A percentile compares a stretch with the other conserved stretches of the same genome.
Evolutionary conservation across 2,888 invertebrate genomes (phyloP).

Genomic region (Ectemnius cavifrons): DNA sequence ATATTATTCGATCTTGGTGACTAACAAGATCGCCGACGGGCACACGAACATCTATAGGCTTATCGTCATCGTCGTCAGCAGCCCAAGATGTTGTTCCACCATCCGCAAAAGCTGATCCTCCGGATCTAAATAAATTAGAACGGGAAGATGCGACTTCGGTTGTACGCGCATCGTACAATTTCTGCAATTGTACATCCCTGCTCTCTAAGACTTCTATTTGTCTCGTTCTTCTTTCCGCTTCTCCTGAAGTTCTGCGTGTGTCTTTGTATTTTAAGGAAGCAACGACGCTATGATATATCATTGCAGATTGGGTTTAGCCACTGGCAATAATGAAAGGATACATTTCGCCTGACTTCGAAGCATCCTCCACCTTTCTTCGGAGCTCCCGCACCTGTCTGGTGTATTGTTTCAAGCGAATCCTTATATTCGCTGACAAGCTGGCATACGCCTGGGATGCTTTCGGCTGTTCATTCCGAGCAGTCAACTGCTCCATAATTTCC

Average conservation of each 20-base stretch:
- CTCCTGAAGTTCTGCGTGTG: constrained; percentile 80
- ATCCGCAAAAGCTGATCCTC: constrained; percentile 75
- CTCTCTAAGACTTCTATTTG: constrained; percentile 82
- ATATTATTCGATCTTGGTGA: constrained; percentile 82
- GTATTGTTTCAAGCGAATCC: constrained; percentile 82
- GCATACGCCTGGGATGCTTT: constrained; percentile 81
- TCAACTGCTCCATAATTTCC: constrained; percentile 83
- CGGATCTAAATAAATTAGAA: constrained; percentile 71
- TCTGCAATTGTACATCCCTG: constrained; percentile 81
- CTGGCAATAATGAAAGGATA: constrained; percentile 68
- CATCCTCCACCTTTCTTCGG: constrained; percentile 80
- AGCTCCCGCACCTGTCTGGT: constrained; percentile 81
- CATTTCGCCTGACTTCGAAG: constrained; percentile 78
- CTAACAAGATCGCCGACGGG: constrained; percentile 79
- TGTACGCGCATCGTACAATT: constrained; percentile 78
- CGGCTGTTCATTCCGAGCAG: constrained; percentile 79
- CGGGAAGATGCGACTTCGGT: constrained; percentile 71
- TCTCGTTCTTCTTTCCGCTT: constrained; percentile 82
- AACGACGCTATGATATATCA: constrained; percentile 28
- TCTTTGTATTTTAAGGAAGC: constrained; percentile 63
- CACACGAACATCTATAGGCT: constrained; percentile 77
- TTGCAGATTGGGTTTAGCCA: not conserved
- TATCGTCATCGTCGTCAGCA: constrained; percentile 77
- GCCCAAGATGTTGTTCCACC: constrained; percentile 78
- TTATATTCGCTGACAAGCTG: constrained; percentile 81